These are phyloP conservation scores for Troilus luridus DNA, from an alignment of 2,888 invertebrate species.

Conservation along the genomic window DNA sequence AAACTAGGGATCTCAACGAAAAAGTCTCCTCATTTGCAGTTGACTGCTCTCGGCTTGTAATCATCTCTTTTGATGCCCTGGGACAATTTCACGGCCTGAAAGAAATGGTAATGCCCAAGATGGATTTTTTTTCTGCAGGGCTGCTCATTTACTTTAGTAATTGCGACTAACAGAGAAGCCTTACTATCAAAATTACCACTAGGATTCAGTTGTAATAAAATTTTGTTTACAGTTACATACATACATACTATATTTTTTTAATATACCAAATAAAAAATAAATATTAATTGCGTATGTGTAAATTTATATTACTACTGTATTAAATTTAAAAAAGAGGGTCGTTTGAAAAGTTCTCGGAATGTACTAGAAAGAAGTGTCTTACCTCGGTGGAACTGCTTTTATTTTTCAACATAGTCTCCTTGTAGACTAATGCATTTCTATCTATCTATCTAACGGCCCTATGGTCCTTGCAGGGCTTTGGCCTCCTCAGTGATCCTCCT, in stretches of 20 bases:
- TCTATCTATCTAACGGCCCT: too few species aligned
- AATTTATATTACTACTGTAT: too few species aligned
- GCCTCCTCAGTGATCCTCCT: too few species aligned
- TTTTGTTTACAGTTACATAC: neutral
- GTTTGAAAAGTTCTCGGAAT: too few species aligned
- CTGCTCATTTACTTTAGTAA: neutral
- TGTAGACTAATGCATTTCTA: too few species aligned
- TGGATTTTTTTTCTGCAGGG: neutral
- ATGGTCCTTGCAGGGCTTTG: too few species aligned
- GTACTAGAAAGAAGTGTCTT: too few species aligned
- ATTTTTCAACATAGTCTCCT: too few species aligned
- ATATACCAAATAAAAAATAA: too few species aligned
- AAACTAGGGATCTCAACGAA: neutral
- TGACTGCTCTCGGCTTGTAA: neutral
- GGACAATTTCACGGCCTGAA: neutral
- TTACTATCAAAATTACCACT: neutral
- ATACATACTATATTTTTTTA: neutral
- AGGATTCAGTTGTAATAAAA: neutral
- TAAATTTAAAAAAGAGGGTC: too few species aligned
- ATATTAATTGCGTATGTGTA: too few species aligned
- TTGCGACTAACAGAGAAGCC: neutral
- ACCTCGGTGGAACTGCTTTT: too few species aligned
- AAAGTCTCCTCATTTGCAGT: neutral
- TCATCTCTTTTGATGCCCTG: conserved; percentile 8
- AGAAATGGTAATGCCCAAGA: conserved; percentile 30